Evolutionary conservation across 2,888 invertebrate species (phyloP).

Genomic region (Cistogaster globosa): DNA sequence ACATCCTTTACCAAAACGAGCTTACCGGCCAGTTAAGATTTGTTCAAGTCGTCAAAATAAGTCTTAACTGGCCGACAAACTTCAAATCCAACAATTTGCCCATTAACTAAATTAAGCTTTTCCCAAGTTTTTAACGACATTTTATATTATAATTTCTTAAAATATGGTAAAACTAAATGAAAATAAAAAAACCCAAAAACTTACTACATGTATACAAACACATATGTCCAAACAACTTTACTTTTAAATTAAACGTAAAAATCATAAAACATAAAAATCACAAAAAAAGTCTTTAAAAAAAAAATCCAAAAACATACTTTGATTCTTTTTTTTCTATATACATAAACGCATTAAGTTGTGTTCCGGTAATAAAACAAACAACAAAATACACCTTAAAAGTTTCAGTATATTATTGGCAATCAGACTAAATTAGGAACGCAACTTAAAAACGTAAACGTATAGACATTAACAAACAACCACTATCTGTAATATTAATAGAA

Average conservation of each 20-base stretch:
- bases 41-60: constrained; percentile 19
- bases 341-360: constrained; percentile 24
- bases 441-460: constrained; percentile 13
- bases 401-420: background rate
- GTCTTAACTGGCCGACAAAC: constrained; percentile 66
- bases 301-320: constrained; percentile 69
- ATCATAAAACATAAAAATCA: background rate
- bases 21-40: constrained; percentile 70
- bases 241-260: constrained; percentile 32
- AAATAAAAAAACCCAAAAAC: constrained; percentile 49
- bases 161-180: constrained; percentile 35
- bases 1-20: constrained; percentile 47
- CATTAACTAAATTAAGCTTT: constrained; percentile 34
- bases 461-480: constrained; percentile 33
- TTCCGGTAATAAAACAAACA: background rate
- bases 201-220: constrained; percentile 29
- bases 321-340: constrained; percentile 26
- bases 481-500: constrained; percentile 44
- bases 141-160: constrained; percentile 23
- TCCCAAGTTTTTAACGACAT: constrained; percentile 7
- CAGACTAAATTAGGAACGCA: background rate
- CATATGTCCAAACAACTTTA: constrained; percentile 30
- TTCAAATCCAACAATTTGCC: no score
- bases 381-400: background rate
- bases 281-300: constrained; percentile 25